phyloP scores from a whole-genome alignment of 2,113 vertebrate genomes.

The Bufo bufo region DNA sequence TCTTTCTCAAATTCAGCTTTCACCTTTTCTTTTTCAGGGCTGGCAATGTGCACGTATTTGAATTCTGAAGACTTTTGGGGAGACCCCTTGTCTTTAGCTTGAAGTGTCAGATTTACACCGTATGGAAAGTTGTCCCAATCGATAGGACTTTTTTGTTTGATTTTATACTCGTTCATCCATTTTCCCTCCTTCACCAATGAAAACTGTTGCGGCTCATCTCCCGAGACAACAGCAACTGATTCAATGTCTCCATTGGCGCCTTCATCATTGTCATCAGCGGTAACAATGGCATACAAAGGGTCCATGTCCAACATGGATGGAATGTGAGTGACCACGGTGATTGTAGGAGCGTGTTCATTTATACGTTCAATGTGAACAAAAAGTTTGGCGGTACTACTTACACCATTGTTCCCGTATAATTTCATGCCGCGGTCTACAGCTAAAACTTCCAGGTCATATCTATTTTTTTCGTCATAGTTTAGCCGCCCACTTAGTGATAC shows the following conservation, averaged over 20 bases:
- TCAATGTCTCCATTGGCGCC: constrained; percentile 93
- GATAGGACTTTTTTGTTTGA: constrained; percentile 80
- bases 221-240: constrained; percentile 84
- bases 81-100: constrained; percentile 90
- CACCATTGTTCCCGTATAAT: constrained; percentile 95
- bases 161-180: constrained; percentile 83
- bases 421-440: constrained; percentile 98
- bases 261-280: constrained; percentile 85
- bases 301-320: constrained; percentile 80
- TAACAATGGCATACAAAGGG: constrained; percentile 83
- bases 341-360: constrained; percentile 85
- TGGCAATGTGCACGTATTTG: constrained; percentile 77
- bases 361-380: constrained; percentile 92
- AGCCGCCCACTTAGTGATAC: constrained; percentile 91
- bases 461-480: constrained; percentile 84
- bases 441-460: constrained; percentile 91
- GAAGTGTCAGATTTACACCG: constrained; percentile 89
- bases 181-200: constrained; percentile 78
- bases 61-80: constrained; percentile 85
- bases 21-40: constrained; percentile 70
- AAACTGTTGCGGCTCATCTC: constrained; percentile 85
- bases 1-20: constrained; percentile 83
- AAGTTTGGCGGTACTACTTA: constrained; percentile 97
- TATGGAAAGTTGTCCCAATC: constrained; percentile 83
- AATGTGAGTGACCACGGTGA: constrained; percentile 79